Evolutionary conservation across 2,888 invertebrate genomes (phyloP).

Genomic region (Drosophila picticornis): DNA sequence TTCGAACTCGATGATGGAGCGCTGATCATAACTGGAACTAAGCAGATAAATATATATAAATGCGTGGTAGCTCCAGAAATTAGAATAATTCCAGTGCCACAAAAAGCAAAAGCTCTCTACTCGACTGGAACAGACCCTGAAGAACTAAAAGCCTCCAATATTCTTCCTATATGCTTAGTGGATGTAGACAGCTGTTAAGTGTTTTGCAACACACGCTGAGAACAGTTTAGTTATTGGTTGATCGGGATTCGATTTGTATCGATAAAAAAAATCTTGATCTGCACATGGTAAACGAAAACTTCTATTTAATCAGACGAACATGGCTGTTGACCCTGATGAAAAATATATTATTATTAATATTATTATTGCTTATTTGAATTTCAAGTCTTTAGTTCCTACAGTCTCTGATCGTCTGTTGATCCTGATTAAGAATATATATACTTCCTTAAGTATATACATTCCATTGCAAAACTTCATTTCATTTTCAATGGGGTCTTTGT

Average conservation of each 20-base stretch:
- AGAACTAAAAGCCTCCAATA: not conserved
- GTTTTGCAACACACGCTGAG: not conserved
- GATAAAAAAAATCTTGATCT: not conserved
- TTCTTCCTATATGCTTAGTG: not conserved
- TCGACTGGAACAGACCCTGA: not conserved
- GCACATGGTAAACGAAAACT: not conserved
- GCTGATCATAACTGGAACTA: conserved; percentile 31
- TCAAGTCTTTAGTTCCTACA: not conserved
- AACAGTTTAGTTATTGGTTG: not conserved
- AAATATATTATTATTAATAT: not conserved
- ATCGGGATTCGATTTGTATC: not conserved
- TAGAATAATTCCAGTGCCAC: not conserved
- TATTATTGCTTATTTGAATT: not conserved
- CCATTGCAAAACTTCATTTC: not conserved
- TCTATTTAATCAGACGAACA: not conserved
- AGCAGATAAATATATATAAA: not conserved
- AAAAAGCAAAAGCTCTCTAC: not conserved
- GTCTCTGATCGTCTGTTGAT: not conserved
- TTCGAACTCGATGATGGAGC: conserved; percentile 29
- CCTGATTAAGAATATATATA: not conserved
- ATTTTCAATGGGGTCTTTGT: not conserved
- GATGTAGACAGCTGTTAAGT: not conserved
- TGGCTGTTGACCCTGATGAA: not conserved
- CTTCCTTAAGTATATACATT: not conserved
- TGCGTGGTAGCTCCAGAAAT: not conserved